Percentiles rank a stretch among this genome's conserved stretches.
Evolutionary conservation across 1,140 invertebrate species (phyloP).

Genomic region (Parapsyche elsis): DNA sequence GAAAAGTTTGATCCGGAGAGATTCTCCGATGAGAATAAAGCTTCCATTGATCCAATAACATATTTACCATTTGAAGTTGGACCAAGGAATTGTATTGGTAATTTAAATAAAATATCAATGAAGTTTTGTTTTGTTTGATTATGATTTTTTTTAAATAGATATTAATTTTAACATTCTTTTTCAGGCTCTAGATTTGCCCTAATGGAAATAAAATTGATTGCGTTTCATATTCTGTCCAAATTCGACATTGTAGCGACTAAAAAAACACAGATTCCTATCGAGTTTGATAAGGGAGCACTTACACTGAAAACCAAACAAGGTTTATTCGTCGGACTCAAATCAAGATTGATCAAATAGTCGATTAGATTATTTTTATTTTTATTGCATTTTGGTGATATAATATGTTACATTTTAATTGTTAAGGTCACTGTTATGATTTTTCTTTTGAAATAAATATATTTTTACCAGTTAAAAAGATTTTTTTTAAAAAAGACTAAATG

Average conservation of each 20-base stretch:
- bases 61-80: conserved; percentile 29
- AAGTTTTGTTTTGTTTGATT: too few relatives aligned
- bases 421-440: too few relatives aligned
- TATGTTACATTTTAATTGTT: too few relatives aligned
- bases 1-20: conserved; percentile 28
- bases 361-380: neutral
- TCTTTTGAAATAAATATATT: too few relatives aligned
- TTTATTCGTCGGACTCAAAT: conserved; percentile 51
- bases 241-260: conserved; percentile 54
- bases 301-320: conserved; percentile 44
- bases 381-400: too few relatives aligned
- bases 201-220: conserved; percentile 66
- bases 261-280: conserved; percentile 50
- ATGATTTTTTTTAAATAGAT: neutral
- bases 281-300: conserved; percentile 35
- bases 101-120: too few relatives aligned
- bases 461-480: too few relatives aligned
- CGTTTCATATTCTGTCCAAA: conserved; percentile 58
- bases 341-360: neutral
- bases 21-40: conserved; percentile 33
- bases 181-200: conserved; percentile 63
- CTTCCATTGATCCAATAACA: neutral
- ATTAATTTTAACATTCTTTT: neutral
- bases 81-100: conserved; percentile 35
- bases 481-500: too few relatives aligned